These are phyloP conservation scores for Oncopeltus fasciatus DNA, from an alignment of 1,140 invertebrate genomes.

Conservation along the genomic window DNA sequence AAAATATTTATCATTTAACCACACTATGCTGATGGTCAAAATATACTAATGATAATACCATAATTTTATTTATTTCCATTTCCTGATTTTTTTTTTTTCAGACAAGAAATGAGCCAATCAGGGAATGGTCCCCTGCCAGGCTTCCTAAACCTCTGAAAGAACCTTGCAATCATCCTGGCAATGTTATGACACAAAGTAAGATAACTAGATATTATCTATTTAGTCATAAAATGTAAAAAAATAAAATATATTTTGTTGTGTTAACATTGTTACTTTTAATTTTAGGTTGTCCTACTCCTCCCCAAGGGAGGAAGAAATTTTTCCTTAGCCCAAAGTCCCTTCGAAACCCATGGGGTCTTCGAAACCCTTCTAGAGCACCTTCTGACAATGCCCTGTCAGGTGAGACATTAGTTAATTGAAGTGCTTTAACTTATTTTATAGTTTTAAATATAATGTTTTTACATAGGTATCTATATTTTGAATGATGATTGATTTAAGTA, in stretches of 20 bases:
- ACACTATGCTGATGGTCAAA: no score
- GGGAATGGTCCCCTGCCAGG: constrained; percentile 19
- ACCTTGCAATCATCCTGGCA: constrained; percentile 20
- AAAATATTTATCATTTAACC: no score
- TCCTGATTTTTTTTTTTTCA: not conserved
- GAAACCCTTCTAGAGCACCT: constrained; percentile 28
- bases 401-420: constrained; percentile 35
- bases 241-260: no score
- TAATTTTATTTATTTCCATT: no score
- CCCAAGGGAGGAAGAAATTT: constrained; percentile 60
- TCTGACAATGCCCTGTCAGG: constrained; percentile 44
- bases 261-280: no score
- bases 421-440: no score
- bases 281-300: constrained; percentile 59
- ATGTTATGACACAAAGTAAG: constrained; percentile 37
- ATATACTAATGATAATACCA: no score
- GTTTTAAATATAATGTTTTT: no score
- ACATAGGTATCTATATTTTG: no score
- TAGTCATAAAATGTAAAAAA: no score
- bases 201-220: no score
- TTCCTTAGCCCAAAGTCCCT: constrained; percentile 62
- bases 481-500: no score
- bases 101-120: not conserved
- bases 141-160: constrained; percentile 23
- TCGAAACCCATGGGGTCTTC: constrained; percentile 46